Percentiles rank a stretch among this genome's conserved stretches.
Evolutionary conservation across 2,797 vertebrate species (phyloP).

Genomic region (Xiphophorus birchmanni): DNA sequence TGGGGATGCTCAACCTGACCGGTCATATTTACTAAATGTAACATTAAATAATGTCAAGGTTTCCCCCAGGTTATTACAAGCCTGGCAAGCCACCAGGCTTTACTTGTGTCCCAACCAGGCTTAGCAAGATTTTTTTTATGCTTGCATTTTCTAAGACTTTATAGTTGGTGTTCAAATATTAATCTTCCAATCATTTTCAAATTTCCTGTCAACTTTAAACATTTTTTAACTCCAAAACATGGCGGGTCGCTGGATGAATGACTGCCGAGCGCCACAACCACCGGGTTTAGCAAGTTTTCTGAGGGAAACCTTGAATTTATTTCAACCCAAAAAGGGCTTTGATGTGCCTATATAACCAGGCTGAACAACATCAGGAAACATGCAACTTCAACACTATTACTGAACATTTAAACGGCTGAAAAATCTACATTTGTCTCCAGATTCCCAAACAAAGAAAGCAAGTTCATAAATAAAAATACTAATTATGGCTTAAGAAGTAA

Average conservation of each 20-base stretch:
- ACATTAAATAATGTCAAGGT: background rate
- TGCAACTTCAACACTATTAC: background rate
- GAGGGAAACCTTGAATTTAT: background rate
- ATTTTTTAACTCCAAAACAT: no score
- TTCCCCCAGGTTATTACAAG: background rate
- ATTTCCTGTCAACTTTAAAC: no score
- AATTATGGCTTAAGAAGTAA: background rate
- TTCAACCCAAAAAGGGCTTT: background rate
- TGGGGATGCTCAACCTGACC: background rate
- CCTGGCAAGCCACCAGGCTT: no score
- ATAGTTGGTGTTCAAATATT: no score
- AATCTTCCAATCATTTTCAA: no score
- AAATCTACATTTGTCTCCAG: background rate
- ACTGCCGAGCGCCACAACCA: no score
- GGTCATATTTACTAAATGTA: background rate
- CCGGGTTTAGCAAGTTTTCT: no score
- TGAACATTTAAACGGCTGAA: background rate
- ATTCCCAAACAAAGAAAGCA: background rate
- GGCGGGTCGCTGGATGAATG: no score
- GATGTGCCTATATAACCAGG: background rate
- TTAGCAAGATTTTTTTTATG: no score
- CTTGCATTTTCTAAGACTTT: no score
- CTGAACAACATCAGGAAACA: background rate
- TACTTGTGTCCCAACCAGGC: no score
- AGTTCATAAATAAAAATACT: background rate